Base-by-base conservation (phyloP, 1,140 invertebrate species). In the Pantala flavescens region DNA sequence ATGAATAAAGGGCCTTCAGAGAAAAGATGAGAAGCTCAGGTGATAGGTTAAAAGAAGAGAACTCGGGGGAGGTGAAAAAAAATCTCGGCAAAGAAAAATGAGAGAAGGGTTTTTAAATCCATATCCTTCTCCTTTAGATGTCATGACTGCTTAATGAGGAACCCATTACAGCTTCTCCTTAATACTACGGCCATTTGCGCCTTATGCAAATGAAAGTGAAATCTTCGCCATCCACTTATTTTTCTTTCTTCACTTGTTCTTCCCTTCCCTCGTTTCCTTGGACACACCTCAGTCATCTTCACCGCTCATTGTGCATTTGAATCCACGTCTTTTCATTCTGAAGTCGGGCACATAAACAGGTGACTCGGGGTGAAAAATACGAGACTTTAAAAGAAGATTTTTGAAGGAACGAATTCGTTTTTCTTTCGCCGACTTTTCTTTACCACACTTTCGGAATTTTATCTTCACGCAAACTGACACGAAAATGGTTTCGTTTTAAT, bases 181-280 rank as follows among this genome's bases (percentile, higher is more conserved):
- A 63, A 63, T 63, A 63, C 49, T 21, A 16, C n/a, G 16, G n/a
- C 3, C 14, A 63, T 63, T 63, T 63, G 49, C n/a, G 49, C 49
- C 49, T 21, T 63, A 63, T 63, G 49, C 49, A 63, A 63, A 63
- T 63, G 49, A 63, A 63, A 63, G 49, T 63, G 49, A 63, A 63
- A 63, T 5, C 12, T 9, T 9, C 28, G 28, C 28, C 28, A 2
- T 36, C 28, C 2, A 36, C 28, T 36, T 36, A 36, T 36, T 36
- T 36, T 36, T 36, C 28, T 36, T 36, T n/a, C 28, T 9, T 36
- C 28, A 36, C 28, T 36, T 12, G 5, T 21, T 21, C 14, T 21
- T 63, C 49, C 12, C 49, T 16, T 14, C 5, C 12, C 3, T 21
- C 49, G 12, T 63, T 21, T 63, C n/a, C 28, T 36, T 9, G 28